phyloP scores from a whole-genome alignment of 2,797 vertebrate species.

The Chaetophractus vellerosus region DNA sequence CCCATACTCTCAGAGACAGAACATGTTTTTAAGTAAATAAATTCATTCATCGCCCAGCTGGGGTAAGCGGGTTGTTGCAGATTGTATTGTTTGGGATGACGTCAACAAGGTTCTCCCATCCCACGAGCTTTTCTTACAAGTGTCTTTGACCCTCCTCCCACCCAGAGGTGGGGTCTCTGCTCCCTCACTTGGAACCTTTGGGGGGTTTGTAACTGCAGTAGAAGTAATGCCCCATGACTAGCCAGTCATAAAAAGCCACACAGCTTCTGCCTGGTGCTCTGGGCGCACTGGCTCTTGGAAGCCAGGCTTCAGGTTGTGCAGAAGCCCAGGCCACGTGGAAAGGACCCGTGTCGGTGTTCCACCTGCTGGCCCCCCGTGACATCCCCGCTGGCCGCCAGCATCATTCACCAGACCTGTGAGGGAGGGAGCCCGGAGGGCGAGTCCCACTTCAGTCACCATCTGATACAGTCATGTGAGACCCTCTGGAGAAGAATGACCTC shows the following conservation, averaged over 20 bases:
- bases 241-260: background rate
- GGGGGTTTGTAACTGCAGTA: background rate
- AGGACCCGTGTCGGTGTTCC: rapidly evolving
- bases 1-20: background rate
- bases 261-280: background rate
- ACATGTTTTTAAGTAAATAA: background rate
- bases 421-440: too few species aligned
- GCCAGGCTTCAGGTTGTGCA: background rate
- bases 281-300: background rate
- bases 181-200: background rate
- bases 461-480: too few species aligned
- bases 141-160: background rate
- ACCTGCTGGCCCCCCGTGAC: too few species aligned
- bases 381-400: too few species aligned
- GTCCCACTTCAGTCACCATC: background rate
- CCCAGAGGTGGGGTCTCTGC: background rate
- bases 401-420: too few species aligned
- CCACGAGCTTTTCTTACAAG: background rate
- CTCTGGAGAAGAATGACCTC: background rate
- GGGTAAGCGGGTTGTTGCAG: too few species aligned
- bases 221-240: background rate
- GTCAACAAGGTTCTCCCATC: too few species aligned
- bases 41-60: background rate
- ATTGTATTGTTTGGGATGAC: background rate
- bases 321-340: background rate